phyloP scores from a whole-genome alignment of 2,888 invertebrate genomes.

The Theretra japonica region DNA sequence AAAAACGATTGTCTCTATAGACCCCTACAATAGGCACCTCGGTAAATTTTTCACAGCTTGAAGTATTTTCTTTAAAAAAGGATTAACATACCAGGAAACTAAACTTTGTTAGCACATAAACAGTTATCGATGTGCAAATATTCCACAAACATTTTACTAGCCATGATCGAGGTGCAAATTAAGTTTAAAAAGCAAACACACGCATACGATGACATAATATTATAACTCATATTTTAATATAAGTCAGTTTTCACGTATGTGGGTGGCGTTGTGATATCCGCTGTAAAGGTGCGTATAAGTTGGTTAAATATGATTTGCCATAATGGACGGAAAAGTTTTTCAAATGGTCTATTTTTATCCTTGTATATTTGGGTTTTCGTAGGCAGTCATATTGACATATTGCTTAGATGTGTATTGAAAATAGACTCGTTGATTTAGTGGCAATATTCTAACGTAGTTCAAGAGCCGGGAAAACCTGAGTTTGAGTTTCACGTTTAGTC shows the following conservation, averaged over 20 bases:
- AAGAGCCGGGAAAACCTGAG: too few species aligned
- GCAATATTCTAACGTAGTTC: too few species aligned
- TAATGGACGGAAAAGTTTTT: conserved; percentile 10
- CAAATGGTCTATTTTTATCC: not conserved
- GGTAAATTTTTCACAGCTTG: too few species aligned
- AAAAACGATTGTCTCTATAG: too few species aligned
- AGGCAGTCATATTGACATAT: not conserved
- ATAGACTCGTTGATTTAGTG: too few species aligned
- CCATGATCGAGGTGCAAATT: not conserved
- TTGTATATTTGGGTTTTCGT: conserved; percentile 1
- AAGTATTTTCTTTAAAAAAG: too few species aligned
- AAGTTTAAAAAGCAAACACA: not conserved
- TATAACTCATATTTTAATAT: not conserved
- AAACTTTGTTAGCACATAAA: too few species aligned
- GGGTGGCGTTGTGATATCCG: conserved; percentile 1
- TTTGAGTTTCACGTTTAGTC: not conserved
- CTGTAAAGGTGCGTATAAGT: not conserved
- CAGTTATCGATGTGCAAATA: too few species aligned
- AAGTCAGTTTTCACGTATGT: conserved; percentile 1
- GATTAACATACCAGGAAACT: too few species aligned
- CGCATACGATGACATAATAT: not conserved
- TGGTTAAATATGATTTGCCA: conserved; percentile 8
- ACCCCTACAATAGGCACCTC: too few species aligned
- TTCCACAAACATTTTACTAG: not conserved
- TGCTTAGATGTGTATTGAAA: too few species aligned